Conservation (phyloP, 2,888 invertebrate genomes). For the Hypsopygia costalis region DNA sequence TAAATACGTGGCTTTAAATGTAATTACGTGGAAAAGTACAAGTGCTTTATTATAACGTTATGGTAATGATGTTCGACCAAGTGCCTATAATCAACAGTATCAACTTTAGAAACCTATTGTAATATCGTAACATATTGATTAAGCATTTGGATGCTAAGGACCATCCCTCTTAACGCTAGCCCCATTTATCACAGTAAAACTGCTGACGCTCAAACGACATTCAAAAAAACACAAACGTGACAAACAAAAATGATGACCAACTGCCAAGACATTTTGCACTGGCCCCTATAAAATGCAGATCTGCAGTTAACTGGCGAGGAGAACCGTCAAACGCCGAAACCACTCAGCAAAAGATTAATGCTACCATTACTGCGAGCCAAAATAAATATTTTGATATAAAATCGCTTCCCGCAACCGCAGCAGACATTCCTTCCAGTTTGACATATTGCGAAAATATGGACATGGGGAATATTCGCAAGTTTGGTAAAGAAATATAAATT, state of each 20-base stretch:
- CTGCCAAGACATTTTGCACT: slow-evolving; percentile 9
- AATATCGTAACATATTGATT: no score
- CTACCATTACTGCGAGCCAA: slow-evolving; percentile 35
- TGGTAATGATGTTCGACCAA: no score
- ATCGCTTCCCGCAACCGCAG: slow-evolving; percentile 20
- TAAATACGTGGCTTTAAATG: no score
- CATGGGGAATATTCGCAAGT: slow-evolving; percentile 10
- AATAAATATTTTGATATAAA: slow-evolving; percentile 45
- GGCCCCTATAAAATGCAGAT: slow-evolving; percentile 17
- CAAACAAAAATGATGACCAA: background rate
- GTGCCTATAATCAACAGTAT: no score
- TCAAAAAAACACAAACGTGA: no score
- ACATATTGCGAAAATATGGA: slow-evolving; percentile 26
- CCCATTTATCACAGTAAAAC: background rate
- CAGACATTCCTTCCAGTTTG: slow-evolving; percentile 20
- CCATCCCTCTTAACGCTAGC: no score
- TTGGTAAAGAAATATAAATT: slow-evolving; percentile 2
- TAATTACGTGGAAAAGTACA: no score
- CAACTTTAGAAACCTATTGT: no score
- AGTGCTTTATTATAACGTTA: no score
- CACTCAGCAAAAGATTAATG: slow-evolving; percentile 46
- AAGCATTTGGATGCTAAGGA: no score
- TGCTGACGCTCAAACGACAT: no score
- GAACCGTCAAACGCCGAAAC: slow-evolving; percentile 41
- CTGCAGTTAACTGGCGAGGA: slow-evolving; percentile 24